phyloP scores from a whole-genome alignment of 2,888 invertebrate genomes.

The Stomorhina lunata region DNA sequence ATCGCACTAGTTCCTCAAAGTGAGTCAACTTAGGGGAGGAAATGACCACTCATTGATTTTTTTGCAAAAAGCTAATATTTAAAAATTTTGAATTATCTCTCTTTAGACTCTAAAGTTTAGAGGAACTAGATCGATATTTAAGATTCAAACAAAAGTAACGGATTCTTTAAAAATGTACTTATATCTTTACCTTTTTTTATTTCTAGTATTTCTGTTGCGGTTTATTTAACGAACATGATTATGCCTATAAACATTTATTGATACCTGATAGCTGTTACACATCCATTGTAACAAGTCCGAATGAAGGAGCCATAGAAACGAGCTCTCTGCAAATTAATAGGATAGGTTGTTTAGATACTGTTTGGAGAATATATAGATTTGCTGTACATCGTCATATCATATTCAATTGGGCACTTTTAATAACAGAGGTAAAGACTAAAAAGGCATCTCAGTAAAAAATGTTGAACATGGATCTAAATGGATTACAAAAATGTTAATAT shows the following conservation, averaged over 20 bases:
- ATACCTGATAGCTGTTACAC: conserved; percentile 72
- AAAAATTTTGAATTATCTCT: too few species aligned
- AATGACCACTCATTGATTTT: too few species aligned
- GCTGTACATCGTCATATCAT: conserved; percentile 72
- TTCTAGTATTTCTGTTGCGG: conserved; percentile 72
- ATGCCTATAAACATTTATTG: conserved; percentile 68
- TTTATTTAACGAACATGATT: conserved; percentile 70
- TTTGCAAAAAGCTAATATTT: too few species aligned
- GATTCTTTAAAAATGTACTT: background rate
- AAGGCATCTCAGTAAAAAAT: too few species aligned
- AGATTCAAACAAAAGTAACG: background rate
- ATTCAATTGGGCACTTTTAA: conserved; percentile 70
- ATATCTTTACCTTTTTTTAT: background rate
- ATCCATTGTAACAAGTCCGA: conserved; percentile 52
- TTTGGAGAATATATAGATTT: conserved; percentile 67
- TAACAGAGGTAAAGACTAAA: conserved; percentile 65
- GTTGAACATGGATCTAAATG: too few species aligned
- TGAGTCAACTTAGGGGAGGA: too few species aligned
- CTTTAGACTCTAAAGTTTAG: too few species aligned
- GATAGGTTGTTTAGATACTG: conserved; percentile 71
- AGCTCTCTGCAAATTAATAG: conserved; percentile 55
- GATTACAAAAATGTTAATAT: too few species aligned
- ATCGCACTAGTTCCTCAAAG: too few species aligned
- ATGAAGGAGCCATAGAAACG: background rate
- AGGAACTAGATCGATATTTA: too few species aligned